Conservation (phyloP, 2,113 vertebrate species). For the Plecotus auritus region DNA sequence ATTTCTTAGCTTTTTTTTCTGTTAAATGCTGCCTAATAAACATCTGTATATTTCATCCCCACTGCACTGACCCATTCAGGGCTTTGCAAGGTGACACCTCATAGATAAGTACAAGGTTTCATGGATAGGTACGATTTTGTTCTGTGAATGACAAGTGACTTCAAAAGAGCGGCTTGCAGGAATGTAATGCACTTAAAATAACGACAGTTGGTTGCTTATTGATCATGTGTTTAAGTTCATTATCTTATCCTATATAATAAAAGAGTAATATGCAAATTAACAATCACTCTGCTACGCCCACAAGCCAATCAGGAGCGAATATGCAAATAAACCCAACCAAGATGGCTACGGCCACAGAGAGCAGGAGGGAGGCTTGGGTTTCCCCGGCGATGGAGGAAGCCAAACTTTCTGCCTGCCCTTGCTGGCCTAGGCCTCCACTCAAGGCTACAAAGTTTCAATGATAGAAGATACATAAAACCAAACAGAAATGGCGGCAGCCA, state of each 20-base stretch:
- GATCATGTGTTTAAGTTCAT: constrained; percentile 1
- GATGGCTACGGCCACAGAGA: no score
- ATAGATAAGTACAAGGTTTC: background rate
- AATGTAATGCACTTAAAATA: background rate
- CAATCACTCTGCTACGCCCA: no score
- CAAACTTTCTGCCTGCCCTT: no score
- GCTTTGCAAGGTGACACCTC: background rate
- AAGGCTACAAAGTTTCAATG: no score
- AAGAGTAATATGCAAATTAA: no score
- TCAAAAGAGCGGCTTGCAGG: background rate
- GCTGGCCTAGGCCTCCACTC: no score
- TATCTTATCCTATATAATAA: background rate
- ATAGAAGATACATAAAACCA: no score
- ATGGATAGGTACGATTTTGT: background rate
- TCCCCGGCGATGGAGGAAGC: no score
- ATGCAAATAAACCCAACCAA: no score
- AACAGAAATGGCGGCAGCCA: no score
- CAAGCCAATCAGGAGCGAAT: no score
- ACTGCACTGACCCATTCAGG: background rate
- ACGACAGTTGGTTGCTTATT: background rate
- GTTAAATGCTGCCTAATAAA: background rate
- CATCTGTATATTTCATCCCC: background rate
- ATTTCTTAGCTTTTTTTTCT: background rate
- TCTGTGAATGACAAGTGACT: background rate
- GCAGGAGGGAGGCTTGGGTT: no score